Evolutionary conservation across 2,888 invertebrate species (phyloP).

Genomic region (Mantis religiosa): DNA sequence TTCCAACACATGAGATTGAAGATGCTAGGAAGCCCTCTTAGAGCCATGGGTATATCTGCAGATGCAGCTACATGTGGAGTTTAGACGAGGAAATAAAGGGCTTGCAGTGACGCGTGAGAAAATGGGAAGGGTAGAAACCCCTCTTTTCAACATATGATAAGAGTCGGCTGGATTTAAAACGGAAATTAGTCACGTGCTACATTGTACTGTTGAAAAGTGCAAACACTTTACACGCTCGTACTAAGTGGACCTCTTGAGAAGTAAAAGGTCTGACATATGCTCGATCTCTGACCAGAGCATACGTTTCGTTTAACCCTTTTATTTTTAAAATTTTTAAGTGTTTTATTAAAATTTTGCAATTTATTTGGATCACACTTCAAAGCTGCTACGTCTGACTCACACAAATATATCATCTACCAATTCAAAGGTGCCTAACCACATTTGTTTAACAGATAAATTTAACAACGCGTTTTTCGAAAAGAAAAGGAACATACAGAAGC

Average conservation of each 20-base stretch:
- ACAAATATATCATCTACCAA: no score
- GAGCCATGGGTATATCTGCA: background rate
- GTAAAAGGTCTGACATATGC: background rate
- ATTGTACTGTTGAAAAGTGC: background rate
- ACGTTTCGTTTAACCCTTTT: background rate
- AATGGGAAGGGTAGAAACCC: background rate
- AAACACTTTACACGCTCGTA: background rate
- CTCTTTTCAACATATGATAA: background rate
- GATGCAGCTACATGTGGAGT: background rate
- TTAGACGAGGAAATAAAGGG: background rate
- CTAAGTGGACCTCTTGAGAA: background rate
- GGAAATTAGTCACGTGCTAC: background rate
- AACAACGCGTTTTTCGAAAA: no score
- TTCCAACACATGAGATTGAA: background rate
- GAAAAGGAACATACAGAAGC: no score
- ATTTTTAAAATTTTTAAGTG: no score
- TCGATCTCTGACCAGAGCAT: background rate
- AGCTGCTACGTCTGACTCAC: no score
- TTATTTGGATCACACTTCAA: no score
- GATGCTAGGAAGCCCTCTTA: background rate
- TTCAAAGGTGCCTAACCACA: no score
- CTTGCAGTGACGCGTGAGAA: background rate
- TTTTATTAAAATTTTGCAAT: no score
- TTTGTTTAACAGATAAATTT: no score
- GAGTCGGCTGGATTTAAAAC: background rate